Evolutionary conservation across 64 coral and sea anemone species (phyloP).

Genomic region (Pocillopora verrucosa): DNA sequence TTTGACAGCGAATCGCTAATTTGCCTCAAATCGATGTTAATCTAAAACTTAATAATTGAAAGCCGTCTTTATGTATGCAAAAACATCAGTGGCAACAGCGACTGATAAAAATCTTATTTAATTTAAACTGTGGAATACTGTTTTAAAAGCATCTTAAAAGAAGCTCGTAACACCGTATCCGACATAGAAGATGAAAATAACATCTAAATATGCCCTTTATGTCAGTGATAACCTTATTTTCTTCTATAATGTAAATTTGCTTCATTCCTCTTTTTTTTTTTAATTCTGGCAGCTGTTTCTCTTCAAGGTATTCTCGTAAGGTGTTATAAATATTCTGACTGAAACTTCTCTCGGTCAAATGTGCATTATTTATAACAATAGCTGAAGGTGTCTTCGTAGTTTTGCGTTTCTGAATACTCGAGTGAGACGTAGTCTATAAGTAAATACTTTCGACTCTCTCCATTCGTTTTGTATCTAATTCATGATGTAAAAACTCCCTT

Average conservation of each 20-base stretch:
- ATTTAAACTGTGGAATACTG: not conserved
- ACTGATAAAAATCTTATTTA: not conserved
- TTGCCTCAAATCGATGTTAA: constrained; percentile 24
- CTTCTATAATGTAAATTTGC: not conserved
- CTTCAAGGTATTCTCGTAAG: not conserved
- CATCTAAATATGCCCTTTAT: too few species aligned
- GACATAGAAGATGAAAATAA: too few species aligned
- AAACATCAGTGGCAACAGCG: not conserved
- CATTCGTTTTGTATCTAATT: not conserved
- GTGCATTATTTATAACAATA: not conserved
- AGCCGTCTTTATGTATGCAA: not conserved
- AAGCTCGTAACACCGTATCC: too few species aligned
- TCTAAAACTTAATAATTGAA: constrained; percentile 26
- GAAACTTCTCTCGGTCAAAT: not conserved
- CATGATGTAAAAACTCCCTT: not conserved
- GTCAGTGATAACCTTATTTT: not conserved
- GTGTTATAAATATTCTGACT: constrained; percentile 1
- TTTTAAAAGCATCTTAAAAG: too few species aligned
- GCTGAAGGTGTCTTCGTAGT: not conserved
- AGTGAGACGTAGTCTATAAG: too few species aligned
- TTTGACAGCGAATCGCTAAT: constrained; percentile 26
- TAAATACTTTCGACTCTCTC: not conserved
- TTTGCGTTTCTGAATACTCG: too few species aligned
- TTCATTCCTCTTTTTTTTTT: not conserved
- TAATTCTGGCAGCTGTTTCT: not conserved